These are phyloP conservation scores for Dolichoris vasculosae DNA, from an alignment of 1,140 invertebrate species.

Conservation along the genomic window DNA sequence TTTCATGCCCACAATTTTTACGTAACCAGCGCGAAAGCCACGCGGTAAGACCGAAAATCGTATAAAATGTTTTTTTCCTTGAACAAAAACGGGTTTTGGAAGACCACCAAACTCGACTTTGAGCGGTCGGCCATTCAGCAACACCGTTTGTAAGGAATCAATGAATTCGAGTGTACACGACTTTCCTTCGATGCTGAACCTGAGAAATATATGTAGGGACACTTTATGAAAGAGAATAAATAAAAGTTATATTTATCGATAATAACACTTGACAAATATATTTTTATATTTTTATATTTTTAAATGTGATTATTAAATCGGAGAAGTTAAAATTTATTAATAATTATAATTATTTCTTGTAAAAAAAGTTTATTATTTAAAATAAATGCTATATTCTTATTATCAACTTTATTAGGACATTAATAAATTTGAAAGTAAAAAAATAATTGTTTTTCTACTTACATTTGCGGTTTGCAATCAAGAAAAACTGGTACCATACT, in stretches of 20 bases:
- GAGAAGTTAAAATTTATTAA: no score
- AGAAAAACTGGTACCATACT: slow-evolving; percentile 87
- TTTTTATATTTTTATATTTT: slow-evolving; percentile 37
- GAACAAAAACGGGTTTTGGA: slow-evolving; percentile 89
- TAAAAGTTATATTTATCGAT: no score
- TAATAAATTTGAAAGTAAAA: background rate
- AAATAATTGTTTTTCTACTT: slow-evolving; percentile 52
- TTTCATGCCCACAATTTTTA: slow-evolving; percentile 82
- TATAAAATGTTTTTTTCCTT: slow-evolving; percentile 88
- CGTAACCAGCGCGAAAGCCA: slow-evolving; percentile 81
- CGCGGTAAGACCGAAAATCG: slow-evolving; percentile 87
- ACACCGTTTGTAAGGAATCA: slow-evolving; percentile 82
- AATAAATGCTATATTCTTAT: no score
- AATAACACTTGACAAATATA: no score
- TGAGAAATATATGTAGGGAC: no score
- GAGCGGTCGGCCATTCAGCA: slow-evolving; percentile 90
- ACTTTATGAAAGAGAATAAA: no score
- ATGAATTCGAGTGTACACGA: slow-evolving; percentile 87
- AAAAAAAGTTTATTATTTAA: slow-evolving; percentile 38
- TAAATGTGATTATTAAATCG: no score
- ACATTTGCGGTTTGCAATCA: slow-evolving; percentile 89
- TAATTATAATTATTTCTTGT: no score
- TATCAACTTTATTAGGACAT: no score
- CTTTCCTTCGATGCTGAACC: slow-evolving; percentile 83
- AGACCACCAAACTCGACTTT: slow-evolving; percentile 93